Conservation (phyloP, 92 coral and sea anemone species). For the Anthopleura xanthogrammica region DNA sequence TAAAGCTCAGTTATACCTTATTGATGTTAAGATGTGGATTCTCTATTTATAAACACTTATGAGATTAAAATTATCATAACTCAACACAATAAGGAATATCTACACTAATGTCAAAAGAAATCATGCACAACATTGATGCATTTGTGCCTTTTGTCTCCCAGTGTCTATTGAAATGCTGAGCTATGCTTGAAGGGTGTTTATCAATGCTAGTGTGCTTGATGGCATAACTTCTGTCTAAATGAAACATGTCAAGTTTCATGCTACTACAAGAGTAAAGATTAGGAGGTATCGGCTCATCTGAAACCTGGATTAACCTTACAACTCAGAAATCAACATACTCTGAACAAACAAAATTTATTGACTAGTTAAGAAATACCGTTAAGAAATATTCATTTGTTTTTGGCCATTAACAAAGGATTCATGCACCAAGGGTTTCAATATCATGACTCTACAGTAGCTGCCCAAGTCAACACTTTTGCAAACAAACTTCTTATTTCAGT, state of each 20-base stretch:
- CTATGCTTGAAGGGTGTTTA: not conserved
- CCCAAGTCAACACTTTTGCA: too few species aligned
- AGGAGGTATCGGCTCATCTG: too few species aligned
- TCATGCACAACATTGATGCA: not conserved
- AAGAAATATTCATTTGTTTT: too few species aligned
- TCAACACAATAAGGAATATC: not conserved
- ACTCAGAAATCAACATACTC: too few species aligned
- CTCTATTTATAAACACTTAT: not conserved
- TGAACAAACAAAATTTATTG: too few species aligned
- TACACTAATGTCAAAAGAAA: not conserved
- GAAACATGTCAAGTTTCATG: not conserved
- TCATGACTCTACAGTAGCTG: too few species aligned
- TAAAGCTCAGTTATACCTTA: not conserved
- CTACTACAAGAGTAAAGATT: too few species aligned
- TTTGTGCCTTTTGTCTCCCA: slow-evolving; percentile 1
- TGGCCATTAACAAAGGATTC: too few species aligned
- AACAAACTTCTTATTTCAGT: too few species aligned
- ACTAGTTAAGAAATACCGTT: too few species aligned
- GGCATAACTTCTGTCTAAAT: not conserved
- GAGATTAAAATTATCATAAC: not conserved
- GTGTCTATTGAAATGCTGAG: not conserved
- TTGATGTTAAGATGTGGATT: not conserved
- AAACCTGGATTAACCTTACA: too few species aligned
- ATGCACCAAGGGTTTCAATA: too few species aligned
- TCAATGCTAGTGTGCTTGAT: not conserved